Percentiles rank a stretch among this genome's conserved stretches.
phyloP scores from a whole-genome alignment of 2,797 vertebrate species.

The Karalla daura region DNA sequence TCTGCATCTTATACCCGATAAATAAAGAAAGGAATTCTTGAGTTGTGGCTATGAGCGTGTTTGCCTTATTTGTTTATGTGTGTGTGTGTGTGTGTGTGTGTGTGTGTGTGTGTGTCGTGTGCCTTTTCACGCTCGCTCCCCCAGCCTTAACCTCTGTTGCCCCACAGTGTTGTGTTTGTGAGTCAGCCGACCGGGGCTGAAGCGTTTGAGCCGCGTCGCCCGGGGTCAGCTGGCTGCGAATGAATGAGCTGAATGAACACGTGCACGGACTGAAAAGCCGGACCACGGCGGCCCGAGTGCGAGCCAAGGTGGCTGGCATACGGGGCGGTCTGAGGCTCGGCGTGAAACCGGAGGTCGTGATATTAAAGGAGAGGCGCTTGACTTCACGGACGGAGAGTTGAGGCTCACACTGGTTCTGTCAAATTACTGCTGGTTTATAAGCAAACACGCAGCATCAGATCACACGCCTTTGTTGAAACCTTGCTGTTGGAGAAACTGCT shows the following conservation, averaged over 20 bases:
- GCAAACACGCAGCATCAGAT: not conserved
- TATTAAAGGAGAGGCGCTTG: not conserved
- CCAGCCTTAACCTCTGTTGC: slow-evolving; percentile 37
- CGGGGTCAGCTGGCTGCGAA: slow-evolving; percentile 42
- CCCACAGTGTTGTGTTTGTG: slow-evolving; percentile 30
- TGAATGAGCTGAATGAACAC: slow-evolving; percentile 37
- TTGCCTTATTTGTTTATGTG: not conserved
- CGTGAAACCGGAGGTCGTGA: not conserved
- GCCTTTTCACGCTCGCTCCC: slow-evolving; percentile 5
- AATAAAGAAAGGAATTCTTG: not conserved
- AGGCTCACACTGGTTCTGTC: not conserved
- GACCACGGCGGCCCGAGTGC: slow-evolving; percentile 31
- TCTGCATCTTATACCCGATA: slow-evolving; percentile 8
- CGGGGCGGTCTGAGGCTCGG: slow-evolving; percentile 12
- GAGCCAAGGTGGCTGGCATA: slow-evolving; percentile 27
- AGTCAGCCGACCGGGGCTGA: slow-evolving; percentile 40
- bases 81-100: not conserved
- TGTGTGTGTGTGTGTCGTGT: not conserved
- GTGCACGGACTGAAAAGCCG: slow-evolving; percentile 43
- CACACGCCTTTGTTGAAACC: not conserved
- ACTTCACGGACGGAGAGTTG: not conserved
- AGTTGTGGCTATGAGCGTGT: not conserved
- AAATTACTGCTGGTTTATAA: not conserved
- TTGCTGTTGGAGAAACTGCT: not conserved
- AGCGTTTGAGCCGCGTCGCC: slow-evolving; percentile 35